Conservation (phyloP, 1,140 invertebrate species). For the Neodiprion fabricii region DNA sequence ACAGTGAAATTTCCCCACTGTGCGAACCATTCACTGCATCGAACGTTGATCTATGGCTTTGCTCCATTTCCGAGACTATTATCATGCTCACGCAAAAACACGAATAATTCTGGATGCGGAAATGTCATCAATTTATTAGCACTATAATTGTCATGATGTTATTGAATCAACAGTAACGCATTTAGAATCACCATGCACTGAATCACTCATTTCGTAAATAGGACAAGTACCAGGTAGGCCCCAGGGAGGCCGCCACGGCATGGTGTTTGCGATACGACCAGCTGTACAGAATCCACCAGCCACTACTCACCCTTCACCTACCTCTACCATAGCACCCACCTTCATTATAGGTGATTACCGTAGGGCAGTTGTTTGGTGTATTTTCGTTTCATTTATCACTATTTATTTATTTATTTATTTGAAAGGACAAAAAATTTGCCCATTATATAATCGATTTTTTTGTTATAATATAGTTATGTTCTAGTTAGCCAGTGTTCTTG, state of each 20-base stretch:
- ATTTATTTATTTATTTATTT: background rate
- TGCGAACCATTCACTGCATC: no score
- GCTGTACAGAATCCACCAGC: conserved; percentile 60
- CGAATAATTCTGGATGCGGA: no score
- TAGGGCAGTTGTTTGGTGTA: conserved; percentile 49
- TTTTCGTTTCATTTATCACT: conserved; percentile 15
- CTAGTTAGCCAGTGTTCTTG: no score
- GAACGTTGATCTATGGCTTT: no score
- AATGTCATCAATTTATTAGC: no score
- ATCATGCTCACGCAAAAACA: background rate
- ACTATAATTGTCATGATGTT: no score
- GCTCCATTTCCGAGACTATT: background rate
- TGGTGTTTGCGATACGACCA: conserved; percentile 70
- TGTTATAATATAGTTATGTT: no score
- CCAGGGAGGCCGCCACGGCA: conserved; percentile 72
- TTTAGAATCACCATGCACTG: conserved; percentile 25
- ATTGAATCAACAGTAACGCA: conserved; percentile 12
- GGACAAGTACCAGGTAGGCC: conserved; percentile 71
- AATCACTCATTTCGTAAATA: conserved; percentile 60
- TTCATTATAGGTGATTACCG: conserved; percentile 62
- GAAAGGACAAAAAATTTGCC: no score
- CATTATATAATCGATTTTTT: no score
- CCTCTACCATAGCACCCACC: conserved; percentile 65
- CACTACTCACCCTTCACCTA: conserved; percentile 65
- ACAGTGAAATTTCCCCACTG: no score